A percentile compares a stretch with the other conserved stretches of the same genome.
phyloP scores from a whole-genome alignment of 30 jellyfish, hydroid and myxozoan genomes.

The Chironex yamaguchii region DNA sequence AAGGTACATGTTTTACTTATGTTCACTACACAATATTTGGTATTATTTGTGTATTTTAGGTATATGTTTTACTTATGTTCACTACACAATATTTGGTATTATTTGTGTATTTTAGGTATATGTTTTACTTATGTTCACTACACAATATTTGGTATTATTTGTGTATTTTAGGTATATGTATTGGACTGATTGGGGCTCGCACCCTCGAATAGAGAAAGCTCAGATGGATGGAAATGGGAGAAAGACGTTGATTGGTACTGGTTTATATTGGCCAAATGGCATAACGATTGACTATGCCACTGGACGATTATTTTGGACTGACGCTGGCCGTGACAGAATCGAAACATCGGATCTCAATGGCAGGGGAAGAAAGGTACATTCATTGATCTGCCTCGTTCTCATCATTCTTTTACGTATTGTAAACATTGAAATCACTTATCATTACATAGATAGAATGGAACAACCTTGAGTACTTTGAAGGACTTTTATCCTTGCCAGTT shows the following conservation, averaged over 20 bases:
- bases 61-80: neutral
- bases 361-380: constrained; percentile 75
- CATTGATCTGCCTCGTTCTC: no score
- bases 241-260: constrained; percentile 31
- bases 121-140: neutral
- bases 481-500: no score
- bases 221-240: constrained; percentile 82
- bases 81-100: neutral
- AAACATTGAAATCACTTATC: no score
- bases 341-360: constrained; percentile 81
- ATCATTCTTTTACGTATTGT: no score
- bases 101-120: neutral
- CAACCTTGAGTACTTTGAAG: no score
- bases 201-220: constrained; percentile 73
- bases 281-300: constrained; percentile 72
- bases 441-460: no score
- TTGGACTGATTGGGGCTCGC: constrained; percentile 96
- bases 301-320: constrained; percentile 82
- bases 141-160: no score
- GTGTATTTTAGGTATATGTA: constrained; percentile 69
- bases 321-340: constrained; percentile 81
- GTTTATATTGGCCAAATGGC: constrained; percentile 86
- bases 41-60: neutral
- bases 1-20: neutral
- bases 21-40: neutral